Evolutionary conservation across 2,797 vertebrate species (phyloP).

Genomic region (Hafferia zeledoni): DNA sequence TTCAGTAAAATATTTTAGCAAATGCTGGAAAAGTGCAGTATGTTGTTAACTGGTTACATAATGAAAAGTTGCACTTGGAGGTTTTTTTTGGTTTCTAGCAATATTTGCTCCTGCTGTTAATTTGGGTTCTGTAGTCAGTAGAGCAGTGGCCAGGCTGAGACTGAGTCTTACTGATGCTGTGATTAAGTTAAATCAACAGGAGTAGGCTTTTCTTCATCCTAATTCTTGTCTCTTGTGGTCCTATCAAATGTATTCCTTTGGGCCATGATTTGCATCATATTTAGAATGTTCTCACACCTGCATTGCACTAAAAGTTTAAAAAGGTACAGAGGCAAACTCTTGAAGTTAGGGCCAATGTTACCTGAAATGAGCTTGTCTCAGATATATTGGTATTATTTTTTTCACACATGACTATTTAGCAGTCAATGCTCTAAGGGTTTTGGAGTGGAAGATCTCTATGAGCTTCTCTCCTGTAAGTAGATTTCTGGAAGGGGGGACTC

Average conservation of each 20-base stretch:
- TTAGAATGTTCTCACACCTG: not conserved
- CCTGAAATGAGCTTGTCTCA: not conserved
- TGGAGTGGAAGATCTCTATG: not conserved
- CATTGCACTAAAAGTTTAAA: not conserved
- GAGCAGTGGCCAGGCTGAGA: not conserved
- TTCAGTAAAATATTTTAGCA: not conserved
- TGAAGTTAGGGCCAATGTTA: not conserved
- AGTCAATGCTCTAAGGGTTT: not conserved
- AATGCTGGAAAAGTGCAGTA: not conserved
- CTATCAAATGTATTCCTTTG: not conserved
- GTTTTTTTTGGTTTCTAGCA: not conserved
- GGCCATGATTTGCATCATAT: not conserved
- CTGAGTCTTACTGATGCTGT: not conserved
- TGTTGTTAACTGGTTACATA: not conserved
- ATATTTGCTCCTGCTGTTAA: not conserved
- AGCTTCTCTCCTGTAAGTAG: not conserved
- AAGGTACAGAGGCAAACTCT: not conserved
- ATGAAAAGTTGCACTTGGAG: not conserved
- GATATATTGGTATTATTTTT: not conserved
- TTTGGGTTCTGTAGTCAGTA: not conserved
- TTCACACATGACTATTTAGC: not conserved
- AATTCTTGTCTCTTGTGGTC: not conserved
- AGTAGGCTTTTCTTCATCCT: not conserved
- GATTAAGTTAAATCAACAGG: not conserved
- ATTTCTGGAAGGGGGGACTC: not conserved